Evolutionary conservation across 2,113 vertebrate species (phyloP).

Genomic region (Chamaea fasciata): DNA sequence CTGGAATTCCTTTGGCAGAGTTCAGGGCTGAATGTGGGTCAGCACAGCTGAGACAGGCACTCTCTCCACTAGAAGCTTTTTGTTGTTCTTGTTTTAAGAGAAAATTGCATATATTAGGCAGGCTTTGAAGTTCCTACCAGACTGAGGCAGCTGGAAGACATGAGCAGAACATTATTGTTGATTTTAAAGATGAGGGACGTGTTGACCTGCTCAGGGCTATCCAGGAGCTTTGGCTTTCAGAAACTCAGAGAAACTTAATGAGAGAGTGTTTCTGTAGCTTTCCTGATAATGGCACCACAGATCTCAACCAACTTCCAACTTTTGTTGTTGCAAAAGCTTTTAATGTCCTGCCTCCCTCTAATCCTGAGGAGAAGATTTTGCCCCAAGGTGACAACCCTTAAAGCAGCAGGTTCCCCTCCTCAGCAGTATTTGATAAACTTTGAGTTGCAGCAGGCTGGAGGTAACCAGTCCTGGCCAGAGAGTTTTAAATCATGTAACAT

Average conservation of each 20-base stretch:
- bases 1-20: neutral
- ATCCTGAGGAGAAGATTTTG: neutral
- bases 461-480: neutral
- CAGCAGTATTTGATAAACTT: neutral
- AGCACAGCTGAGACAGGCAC: neutral
- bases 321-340: neutral
- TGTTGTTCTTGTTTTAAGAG: neutral
- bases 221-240: neutral
- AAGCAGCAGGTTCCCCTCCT: neutral
- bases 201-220: neutral
- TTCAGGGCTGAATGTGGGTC: neutral
- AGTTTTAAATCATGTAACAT: neutral
- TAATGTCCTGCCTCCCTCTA: neutral
- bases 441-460: neutral
- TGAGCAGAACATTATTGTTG: neutral
- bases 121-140: conserved; percentile 24
- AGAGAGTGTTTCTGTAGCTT: neutral
- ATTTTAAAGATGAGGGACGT: neutral
- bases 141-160: neutral
- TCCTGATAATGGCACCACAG: neutral
- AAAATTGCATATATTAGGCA: conserved; percentile 44
- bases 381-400: neutral
- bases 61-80: neutral
- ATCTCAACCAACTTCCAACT: neutral
- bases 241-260: neutral